Evolutionary conservation across 2,888 invertebrate genomes (phyloP), one percentile per base, ranked within the genome.

Genomic region (Papilio elwesi): DNA sequence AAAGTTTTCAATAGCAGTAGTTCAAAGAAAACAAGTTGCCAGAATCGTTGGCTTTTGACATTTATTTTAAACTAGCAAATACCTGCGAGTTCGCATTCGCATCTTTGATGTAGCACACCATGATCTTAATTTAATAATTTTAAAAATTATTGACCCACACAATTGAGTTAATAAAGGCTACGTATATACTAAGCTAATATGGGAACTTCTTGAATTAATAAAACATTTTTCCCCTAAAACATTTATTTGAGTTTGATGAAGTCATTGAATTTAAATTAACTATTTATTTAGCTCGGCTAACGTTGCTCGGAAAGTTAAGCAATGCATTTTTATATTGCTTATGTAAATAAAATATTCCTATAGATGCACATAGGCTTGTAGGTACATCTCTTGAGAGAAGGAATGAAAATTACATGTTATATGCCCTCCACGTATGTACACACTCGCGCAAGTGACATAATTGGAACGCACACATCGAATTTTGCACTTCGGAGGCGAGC

Each of bases 381-480:
- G 43, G n/a, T 62, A 62, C 38, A 38, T 59, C n/a, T 38, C 15
- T 62, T 43, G 43, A 62, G 59, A 15, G 43, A 9, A 62, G 59
- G 59, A 43, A 43, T 62, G 43, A 62, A 62, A 62, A 43, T 62
- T 43, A 62, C 59, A 62, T 15, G 59, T 43, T 43, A 62, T 62
- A 43, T 62, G 43, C 59, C 43, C 15, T 62, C 43, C 43, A 62
- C 59, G 43, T 62, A 43, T 9, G 59, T 62, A 62, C 43, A 62
- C 59, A 43, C 43, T 65, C 16, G 6, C 26, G 15, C 51, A 38
- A 62, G 49, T 51, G 59, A 68, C 51, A 68, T 43, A 62, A 38
- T 43, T 62, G 12, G 26, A 80, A 82, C 82, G 84, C 84, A 85
- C 84, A 87, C 85, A 86, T 84, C 83, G 81, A 85, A 84, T 83